A percentile compares a stretch with the other conserved stretches of the same genome.
These are phyloP conservation scores for Gasteruption jaculator DNA, from an alignment of 2,888 invertebrate genomes.

Conservation along the genomic window DNA sequence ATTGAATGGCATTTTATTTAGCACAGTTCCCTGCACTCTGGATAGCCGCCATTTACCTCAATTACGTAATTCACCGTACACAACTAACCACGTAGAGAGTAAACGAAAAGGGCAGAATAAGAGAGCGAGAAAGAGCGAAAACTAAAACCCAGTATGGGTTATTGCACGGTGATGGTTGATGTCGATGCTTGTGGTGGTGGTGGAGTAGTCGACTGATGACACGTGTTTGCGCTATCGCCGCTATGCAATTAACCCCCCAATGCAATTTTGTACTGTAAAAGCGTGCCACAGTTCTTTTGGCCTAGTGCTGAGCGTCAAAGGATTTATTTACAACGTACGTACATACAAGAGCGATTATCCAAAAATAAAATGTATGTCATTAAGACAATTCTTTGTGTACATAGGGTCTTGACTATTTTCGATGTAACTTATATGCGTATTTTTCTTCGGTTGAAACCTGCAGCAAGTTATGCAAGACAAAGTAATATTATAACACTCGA, in stretches of 20 bases:
- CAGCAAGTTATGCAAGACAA: no score
- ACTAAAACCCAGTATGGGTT: constrained; percentile 29
- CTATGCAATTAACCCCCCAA: constrained; percentile 42
- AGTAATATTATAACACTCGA: no score
- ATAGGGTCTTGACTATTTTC: no score
- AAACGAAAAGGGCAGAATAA: constrained; percentile 8
- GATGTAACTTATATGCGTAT: no score
- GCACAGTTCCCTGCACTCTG: constrained; percentile 42
- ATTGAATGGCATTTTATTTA: constrained; percentile 47
- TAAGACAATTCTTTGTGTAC: no score
- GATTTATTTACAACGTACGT: no score
- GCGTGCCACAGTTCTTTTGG: constrained; percentile 35
- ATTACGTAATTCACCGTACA: constrained; percentile 46
- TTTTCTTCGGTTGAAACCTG: no score
- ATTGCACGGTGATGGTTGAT: constrained; percentile 27
- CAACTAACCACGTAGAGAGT: constrained; percentile 34
- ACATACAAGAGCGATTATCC: no score
- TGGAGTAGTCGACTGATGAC: constrained; percentile 39
- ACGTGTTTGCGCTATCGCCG: constrained; percentile 45
- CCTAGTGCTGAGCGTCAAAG: constrained; percentile 25
- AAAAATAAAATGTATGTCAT: no score
- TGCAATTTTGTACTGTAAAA: constrained; percentile 38
- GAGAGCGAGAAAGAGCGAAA: not conserved
- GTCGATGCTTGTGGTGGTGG: constrained; percentile 17
- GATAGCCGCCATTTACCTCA: constrained; percentile 45